Evolutionary conservation across 2,888 invertebrate species (phyloP).

Genomic region (Anagyrus pseudococci): DNA sequence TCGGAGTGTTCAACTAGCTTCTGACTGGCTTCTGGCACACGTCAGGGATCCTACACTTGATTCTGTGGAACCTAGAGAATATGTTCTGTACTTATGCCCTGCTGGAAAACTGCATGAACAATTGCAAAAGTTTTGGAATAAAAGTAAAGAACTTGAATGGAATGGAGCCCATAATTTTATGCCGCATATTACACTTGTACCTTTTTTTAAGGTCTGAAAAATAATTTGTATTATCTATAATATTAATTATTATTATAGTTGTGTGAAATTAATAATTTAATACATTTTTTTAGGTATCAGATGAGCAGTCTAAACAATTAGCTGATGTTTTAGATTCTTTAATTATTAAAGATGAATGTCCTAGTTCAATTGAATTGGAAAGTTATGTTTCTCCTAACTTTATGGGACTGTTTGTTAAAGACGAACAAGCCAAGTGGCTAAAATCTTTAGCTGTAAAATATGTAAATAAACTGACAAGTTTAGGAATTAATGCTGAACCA

Average conservation of each 20-base stretch:
- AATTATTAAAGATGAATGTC: conserved; percentile 74
- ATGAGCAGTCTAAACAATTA: conserved; percentile 74
- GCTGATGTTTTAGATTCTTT: conserved; percentile 76
- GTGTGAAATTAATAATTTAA: conserved; percentile 14
- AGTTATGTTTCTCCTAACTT: conserved; percentile 87
- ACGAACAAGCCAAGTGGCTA: conserved; percentile 81
- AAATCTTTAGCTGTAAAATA: conserved; percentile 81
- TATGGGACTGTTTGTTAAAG: conserved; percentile 88
- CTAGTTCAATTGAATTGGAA: conserved; percentile 71
- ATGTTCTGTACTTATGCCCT: conserved; percentile 87
- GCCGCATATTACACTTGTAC: conserved; percentile 88
- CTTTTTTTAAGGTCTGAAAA: conserved; percentile 79
- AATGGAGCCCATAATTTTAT: conserved; percentile 91
- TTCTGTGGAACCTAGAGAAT: conserved; percentile 79
- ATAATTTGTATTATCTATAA: conserved; percentile 1
- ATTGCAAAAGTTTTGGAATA: conserved; percentile 79
- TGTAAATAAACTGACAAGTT: conserved; percentile 79
- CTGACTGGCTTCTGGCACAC: conserved; percentile 90
- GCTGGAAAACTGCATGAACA: conserved; percentile 77
- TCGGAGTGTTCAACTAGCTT: conserved; percentile 85
- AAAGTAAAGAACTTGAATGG: conserved; percentile 79
- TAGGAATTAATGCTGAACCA: conserved; percentile 78
- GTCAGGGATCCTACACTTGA: conserved; percentile 85
- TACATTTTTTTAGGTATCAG: conserved; percentile 69
- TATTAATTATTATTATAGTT: background rate